Conservation (phyloP, 2,888 invertebrate genomes). For the Dynastes maya region DNA sequence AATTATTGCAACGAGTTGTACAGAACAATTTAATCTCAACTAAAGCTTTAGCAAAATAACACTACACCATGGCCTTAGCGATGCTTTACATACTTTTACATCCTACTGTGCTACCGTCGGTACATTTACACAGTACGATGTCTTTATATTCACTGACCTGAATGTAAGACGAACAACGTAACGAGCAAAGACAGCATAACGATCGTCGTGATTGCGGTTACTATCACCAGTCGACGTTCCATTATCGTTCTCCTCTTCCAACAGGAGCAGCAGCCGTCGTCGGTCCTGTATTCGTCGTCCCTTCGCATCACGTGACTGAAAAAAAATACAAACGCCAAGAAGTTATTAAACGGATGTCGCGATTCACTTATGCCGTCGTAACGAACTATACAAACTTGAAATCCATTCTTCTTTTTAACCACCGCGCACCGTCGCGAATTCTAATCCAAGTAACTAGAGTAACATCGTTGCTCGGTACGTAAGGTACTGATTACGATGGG, state of each 20-base stretch:
- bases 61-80: background rate
- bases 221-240: slow-evolving; percentile 56
- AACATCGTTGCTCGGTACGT: no score
- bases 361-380: slow-evolving; percentile 17
- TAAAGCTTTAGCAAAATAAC: no score
- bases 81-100: background rate
- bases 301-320: slow-evolving; percentile 50
- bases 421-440: background rate
- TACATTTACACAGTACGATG: no score
- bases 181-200: slow-evolving; percentile 56
- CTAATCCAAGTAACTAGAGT: background rate
- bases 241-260: slow-evolving; percentile 55
- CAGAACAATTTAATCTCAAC: no score
- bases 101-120: no score
- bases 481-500: background rate
- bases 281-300: slow-evolving; percentile 35
- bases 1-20: no score
- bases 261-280: slow-evolving; percentile 49
- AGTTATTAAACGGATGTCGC: slow-evolving; percentile 33
- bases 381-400: slow-evolving; percentile 48
- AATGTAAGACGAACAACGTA: slow-evolving; percentile 57
- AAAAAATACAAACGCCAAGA: slow-evolving; percentile 41
- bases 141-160: slow-evolving; percentile 56
- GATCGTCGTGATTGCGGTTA: slow-evolving; percentile 54
- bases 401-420: slow-evolving; percentile 22